These are phyloP conservation scores for Ectropis crepuscularia DNA, from an alignment of 2,888 invertebrate genomes.

Conservation along the genomic window DNA sequence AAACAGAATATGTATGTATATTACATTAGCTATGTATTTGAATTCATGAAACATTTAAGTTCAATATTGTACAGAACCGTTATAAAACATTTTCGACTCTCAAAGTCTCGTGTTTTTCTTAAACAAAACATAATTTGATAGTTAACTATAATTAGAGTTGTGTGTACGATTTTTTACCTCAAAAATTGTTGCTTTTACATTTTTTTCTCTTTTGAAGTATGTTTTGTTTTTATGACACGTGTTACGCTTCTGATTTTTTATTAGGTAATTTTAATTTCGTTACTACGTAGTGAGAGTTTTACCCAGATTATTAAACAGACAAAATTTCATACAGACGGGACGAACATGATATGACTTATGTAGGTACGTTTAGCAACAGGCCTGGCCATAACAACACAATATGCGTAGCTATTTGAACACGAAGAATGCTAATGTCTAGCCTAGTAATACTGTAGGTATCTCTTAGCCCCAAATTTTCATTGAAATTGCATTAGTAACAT, in stretches of 20 bases:
- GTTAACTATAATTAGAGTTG: conserved; percentile 18
- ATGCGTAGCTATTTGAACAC: background rate
- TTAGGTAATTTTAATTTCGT: conserved; percentile 12
- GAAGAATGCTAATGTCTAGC: too few species aligned
- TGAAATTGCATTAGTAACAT: too few species aligned
- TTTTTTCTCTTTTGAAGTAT: conserved; percentile 11
- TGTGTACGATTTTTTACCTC: conserved; percentile 4
- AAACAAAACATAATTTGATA: conserved; percentile 31
- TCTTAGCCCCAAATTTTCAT: too few species aligned
- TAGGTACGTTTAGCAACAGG: too few species aligned
- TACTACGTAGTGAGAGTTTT: conserved; percentile 5
- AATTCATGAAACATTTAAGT: background rate
- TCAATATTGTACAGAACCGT: conserved; percentile 17
- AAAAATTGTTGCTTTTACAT: conserved; percentile 9
- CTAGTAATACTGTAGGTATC: too few species aligned
- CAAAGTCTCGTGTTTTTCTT: conserved; percentile 2
- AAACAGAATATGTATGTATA: too few species aligned
- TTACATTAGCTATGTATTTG: too few species aligned
- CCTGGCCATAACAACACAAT: background rate
- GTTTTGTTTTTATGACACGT: conserved; percentile 18
- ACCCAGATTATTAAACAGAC: background rate
- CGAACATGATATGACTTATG: too few species aligned
- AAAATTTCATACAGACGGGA: too few species aligned
- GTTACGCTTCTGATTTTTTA: conserved; percentile 27
- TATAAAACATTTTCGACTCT: background rate